Evolutionary conservation across 2,888 invertebrate species (phyloP), one percentile per base, ranked within the genome.

Genomic region (Protodeltote pygarga): DNA sequence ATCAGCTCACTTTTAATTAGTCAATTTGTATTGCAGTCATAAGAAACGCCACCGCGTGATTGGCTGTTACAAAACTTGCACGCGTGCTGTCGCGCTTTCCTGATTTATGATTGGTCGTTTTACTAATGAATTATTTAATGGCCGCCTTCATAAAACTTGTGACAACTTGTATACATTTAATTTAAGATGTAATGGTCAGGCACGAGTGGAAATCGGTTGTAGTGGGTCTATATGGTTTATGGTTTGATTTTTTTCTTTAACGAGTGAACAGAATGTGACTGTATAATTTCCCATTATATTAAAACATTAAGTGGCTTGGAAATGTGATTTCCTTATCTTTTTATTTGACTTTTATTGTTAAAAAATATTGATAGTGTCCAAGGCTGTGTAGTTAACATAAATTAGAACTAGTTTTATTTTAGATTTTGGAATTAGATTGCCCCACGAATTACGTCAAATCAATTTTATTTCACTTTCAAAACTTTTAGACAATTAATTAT

Each of bases 61-160:
- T 81, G 81, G 81, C 48, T 51, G 46, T 47, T 55, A 40, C 55
- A 53, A 58, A 60, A 55, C 46, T 35, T 53, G 54, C 65, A 66
- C 60, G 53, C 51, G 46, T 60, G 62, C 49, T 48, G 61, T 64
- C 60, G 32, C 47, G 17, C 41, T 53, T 53, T 54, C 42, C 65
- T 77, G 79, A 82, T 80, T 81, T 77, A 81, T 74, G 71, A 82
- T 82, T 82, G 80, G 79, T 58, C 53, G 61, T 65, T 63, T 51
- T 15, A 49, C 67, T 75, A 79, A 80, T 80, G 75, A 79, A 75
- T 75, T 70, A 73, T 74, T 76, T 78, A 77, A 80, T 75, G 63
- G 66, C 37, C n/a, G 23, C 34, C 27, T 41, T 70, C 58, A 65
- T 77, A 65, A 72, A 73, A 64, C 65, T 68, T 66, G 57, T 61